Evolutionary conservation across 2,797 vertebrate species (phyloP).

Genomic region (Loriculus beryllinus): DNA sequence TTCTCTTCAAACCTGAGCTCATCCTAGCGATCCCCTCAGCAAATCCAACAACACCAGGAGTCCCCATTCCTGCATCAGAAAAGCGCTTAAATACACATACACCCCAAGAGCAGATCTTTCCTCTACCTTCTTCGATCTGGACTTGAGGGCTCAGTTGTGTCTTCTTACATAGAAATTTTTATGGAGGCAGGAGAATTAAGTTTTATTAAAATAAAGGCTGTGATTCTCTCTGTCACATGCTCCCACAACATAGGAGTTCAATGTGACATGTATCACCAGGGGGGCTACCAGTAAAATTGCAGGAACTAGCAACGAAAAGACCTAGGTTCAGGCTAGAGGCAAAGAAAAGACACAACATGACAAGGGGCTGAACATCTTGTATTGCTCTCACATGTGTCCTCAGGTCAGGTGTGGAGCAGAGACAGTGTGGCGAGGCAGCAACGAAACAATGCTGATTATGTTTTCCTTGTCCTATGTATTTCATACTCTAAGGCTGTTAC

Average conservation of each 20-base stretch:
- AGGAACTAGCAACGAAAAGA: neutral
- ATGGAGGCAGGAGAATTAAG: neutral
- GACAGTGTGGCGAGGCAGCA: neutral
- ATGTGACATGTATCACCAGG: constrained; percentile 20
- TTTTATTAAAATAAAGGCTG: constrained; percentile 10
- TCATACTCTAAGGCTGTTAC: neutral
- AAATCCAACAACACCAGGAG: neutral
- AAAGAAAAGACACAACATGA: neutral
- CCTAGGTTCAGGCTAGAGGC: neutral
- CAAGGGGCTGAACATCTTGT: neutral
- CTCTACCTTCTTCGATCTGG: neutral
- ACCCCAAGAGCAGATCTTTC: neutral
- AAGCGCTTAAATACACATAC: neutral
- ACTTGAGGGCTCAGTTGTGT: neutral
- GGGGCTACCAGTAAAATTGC: constrained; percentile 23
- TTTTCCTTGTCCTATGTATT: neutral
- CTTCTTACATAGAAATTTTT: neutral
- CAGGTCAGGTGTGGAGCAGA: constrained; percentile 1
- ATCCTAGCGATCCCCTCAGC: neutral
- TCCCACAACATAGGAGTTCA: neutral
- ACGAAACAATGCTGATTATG: neutral
- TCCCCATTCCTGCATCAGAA: neutral
- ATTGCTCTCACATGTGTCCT: constrained; percentile 51
- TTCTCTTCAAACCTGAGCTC: neutral
- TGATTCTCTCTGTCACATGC: constrained; percentile 45